Evolutionary conservation across 2,797 vertebrate species (phyloP).

Genomic region (Fistularia commersonii): DNA sequence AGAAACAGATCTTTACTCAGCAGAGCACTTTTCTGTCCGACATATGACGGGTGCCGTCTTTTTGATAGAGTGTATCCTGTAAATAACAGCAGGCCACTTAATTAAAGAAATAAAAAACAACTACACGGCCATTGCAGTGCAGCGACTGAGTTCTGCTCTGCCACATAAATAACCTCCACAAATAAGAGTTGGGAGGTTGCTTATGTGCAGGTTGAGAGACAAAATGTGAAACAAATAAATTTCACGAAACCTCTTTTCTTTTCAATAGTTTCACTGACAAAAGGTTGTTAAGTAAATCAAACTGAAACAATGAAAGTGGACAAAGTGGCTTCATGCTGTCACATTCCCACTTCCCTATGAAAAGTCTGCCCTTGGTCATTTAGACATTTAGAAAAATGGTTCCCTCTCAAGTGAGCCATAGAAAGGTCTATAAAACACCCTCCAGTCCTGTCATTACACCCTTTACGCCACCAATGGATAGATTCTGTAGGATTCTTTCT

Average conservation of each 20-base stretch:
- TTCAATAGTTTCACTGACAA: background rate
- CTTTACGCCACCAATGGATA: too few species aligned
- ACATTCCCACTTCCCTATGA: background rate
- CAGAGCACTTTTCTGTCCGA: too few species aligned
- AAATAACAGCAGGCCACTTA: too few species aligned
- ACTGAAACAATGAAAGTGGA: background rate
- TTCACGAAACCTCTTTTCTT: background rate
- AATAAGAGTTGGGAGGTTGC: background rate
- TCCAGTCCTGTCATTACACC: too few species aligned
- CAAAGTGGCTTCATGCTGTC: background rate
- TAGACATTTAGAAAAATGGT: background rate
- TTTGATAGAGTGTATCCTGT: too few species aligned
- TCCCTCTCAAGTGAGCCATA: background rate
- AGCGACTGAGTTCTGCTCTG: background rate
- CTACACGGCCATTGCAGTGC: too few species aligned
- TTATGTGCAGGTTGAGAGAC: background rate
- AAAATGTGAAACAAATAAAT: slow-evolving; percentile 5
- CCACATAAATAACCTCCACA: slow-evolving; percentile 1
- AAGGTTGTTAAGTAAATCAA: background rate
- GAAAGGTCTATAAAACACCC: background rate
- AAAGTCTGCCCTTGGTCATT: background rate
- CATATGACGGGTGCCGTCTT: too few species aligned
- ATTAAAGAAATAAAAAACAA: too few species aligned
- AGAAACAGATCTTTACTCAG: too few species aligned
- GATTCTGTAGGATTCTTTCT: slow-evolving; percentile 13